Evolutionary conservation across 2,797 vertebrate genomes (phyloP).

Genomic region (Phalanger gymnotis): DNA sequence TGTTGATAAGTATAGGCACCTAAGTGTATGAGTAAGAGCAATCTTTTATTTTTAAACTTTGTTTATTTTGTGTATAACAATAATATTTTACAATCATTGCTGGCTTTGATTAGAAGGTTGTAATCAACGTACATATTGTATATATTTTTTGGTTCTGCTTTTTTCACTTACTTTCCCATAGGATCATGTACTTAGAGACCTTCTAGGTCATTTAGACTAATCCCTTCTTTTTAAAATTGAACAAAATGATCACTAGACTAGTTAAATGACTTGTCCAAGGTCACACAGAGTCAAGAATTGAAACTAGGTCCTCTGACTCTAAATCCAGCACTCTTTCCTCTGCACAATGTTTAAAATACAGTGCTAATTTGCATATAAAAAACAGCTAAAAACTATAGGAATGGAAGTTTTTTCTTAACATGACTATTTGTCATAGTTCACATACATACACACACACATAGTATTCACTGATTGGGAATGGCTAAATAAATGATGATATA

Average conservation of each 20-base stretch:
- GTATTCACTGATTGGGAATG: not conserved
- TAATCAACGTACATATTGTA: not conserved
- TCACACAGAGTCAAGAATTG: not conserved
- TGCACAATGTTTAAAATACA: not conserved
- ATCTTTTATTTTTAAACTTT: not conserved
- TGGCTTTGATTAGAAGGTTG: not conserved
- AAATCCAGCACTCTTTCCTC: not conserved
- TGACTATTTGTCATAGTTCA: not conserved
- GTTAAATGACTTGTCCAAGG: not conserved
- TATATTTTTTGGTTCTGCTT: not conserved
- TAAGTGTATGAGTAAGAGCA: not conserved
- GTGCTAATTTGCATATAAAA: not conserved
- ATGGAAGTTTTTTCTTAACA: not conserved
- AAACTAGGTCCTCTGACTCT: not conserved
- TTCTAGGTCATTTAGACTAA: not conserved
- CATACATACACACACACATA: too few relatives aligned
- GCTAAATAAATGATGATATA: not conserved
- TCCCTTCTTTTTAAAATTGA: not conserved
- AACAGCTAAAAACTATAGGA: not conserved
- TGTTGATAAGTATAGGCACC: not conserved
- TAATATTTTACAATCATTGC: not conserved
- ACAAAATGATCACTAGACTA: not conserved
- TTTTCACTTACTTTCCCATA: not conserved
- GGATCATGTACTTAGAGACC: not conserved
- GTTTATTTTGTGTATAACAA: not conserved